These are phyloP conservation scores for Galerucella calmariensis DNA, from an alignment of 2,888 invertebrate genomes.

Conservation along the genomic window DNA sequence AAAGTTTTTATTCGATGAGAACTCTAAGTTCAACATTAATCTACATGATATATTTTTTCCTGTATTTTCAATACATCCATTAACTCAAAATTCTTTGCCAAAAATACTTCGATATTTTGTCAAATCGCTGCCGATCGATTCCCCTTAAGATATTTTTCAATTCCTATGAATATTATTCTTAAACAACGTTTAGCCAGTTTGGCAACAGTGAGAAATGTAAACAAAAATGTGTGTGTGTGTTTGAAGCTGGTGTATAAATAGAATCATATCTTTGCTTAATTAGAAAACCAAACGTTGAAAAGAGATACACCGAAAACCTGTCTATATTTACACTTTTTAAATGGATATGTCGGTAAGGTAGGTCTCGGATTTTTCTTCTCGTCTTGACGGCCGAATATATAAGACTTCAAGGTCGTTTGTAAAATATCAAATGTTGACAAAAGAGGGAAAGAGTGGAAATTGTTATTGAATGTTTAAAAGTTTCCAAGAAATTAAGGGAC, in stretches of 20 bases:
- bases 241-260: constrained; percentile 37
- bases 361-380: constrained; percentile 16
- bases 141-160: no score
- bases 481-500: no score
- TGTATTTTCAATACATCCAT: no score
- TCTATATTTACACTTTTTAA: constrained; percentile 41
- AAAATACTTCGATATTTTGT: no score
- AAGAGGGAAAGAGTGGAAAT: no score
- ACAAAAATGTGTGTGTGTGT: constrained; percentile 29
- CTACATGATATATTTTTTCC: no score
- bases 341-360: constrained; percentile 25
- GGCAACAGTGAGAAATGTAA: constrained; percentile 25
- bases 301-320: constrained; percentile 42
- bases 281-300: constrained; percentile 45
- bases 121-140: no score
- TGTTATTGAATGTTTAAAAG: no score
- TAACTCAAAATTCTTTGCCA: no score
- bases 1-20: no score
- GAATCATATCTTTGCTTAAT: constrained; percentile 38
- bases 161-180: neutral
- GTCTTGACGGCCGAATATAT: constrained; percentile 16
- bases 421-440: neutral
- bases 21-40: no score
- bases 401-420: constrained; percentile 21
- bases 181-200: neutral